Evolutionary conservation across 2,888 invertebrate species (phyloP), one percentile per base, ranked within the genome.

Genomic region (Auanema freiburgensis): DNA sequence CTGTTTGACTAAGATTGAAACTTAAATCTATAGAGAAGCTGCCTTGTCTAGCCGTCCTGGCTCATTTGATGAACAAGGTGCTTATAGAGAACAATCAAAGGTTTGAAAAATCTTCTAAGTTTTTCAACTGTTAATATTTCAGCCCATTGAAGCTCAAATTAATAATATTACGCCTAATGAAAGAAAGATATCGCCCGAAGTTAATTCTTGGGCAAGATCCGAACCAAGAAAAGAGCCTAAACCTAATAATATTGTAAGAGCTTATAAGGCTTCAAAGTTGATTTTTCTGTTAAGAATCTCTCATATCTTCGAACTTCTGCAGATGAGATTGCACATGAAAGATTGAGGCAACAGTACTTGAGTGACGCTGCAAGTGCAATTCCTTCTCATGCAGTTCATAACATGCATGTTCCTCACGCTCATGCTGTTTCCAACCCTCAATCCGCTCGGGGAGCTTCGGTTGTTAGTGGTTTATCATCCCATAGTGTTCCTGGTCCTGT

Each of bases 51-150:
- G 21, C 10, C 46, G 46, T 46, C 21, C 43, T 11, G 60, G 60
- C 23, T 54, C 60, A 8, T 60, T 60, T 41, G 60, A 60, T 24
- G 60, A 60, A 21, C 50, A 60, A 18, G 60, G 60, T 16, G 44
- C 49, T 1, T 60, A 60, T 54, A 24, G 60, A 33, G 33, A 33
- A n/a, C 58, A 58, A 49, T 40, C 58, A 11, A 50, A 59, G 52
- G 43, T 23, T 46, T 6, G 3, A 46, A 5, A 8, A 21, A 21
- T 46, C 6, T 18, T 10, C 3, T 5, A 21, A 46, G 46, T 10
- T 21, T 10, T 10, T 21, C 6, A 46, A 46, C 46, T 21, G 3
- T 33, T 33, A 5, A 5, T 8, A 8, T 33, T 33, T 33, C 8
- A 33, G 33, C 33, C 33, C 8, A 33, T 33, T 33, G 33, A 33